phyloP scores from a whole-genome alignment of 2,113 vertebrate species.

The Cariama cristata region DNA sequence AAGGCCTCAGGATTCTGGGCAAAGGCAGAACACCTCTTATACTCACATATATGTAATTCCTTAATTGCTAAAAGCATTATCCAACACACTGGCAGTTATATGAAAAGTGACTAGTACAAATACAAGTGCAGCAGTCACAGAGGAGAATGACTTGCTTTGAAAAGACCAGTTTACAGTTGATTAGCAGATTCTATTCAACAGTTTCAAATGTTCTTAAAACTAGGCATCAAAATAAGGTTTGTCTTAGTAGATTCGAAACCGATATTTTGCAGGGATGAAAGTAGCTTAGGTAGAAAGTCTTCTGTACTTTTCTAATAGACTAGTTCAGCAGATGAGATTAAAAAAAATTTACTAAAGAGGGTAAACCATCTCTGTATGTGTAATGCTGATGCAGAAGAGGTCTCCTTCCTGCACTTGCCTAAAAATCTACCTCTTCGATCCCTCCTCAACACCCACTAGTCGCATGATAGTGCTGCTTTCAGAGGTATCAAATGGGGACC shows the following conservation, averaged over 20 bases:
- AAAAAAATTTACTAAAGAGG: background rate
- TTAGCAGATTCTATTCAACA: background rate
- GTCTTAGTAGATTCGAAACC: background rate
- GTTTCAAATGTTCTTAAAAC: background rate
- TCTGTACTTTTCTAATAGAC: background rate
- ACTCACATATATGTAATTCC: background rate
- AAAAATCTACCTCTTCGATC: background rate
- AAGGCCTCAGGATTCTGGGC: background rate
- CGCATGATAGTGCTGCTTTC: background rate
- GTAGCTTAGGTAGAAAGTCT: background rate
- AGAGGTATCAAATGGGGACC: background rate
- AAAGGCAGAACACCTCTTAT: background rate
- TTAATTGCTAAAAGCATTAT: background rate
- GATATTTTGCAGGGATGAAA: background rate
- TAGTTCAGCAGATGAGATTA: background rate
- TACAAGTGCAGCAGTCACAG: background rate
- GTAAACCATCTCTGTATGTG: background rate
- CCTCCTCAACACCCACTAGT: background rate
- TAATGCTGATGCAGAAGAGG: background rate
- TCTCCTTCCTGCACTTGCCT: background rate
- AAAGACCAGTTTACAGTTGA: background rate
- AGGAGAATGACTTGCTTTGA: background rate
- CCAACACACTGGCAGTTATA: background rate
- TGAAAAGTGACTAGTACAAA: background rate
- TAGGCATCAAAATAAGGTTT: background rate